phyloP scores from a whole-genome alignment of 2,113 vertebrate species.

The Lonchura striata region DNA sequence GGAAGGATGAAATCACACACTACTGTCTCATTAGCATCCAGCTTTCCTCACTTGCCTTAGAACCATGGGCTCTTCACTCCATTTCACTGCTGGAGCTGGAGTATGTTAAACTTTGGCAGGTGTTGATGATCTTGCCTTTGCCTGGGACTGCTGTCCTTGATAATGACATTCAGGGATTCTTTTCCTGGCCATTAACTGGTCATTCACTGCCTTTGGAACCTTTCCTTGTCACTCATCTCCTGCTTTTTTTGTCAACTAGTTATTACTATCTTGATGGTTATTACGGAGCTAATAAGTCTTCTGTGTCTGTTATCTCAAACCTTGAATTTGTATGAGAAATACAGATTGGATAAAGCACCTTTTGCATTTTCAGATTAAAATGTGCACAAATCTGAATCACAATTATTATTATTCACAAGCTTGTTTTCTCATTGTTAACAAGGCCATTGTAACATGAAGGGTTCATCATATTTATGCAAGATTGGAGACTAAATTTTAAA shows the following conservation, averaged over 20 bases:
- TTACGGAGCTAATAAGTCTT: not conserved
- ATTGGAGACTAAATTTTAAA: not conserved
- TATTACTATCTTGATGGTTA: not conserved
- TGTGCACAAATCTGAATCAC: not conserved
- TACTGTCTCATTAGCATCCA: not conserved
- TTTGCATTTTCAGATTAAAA: not conserved
- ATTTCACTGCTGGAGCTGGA: not conserved
- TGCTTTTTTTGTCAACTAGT: not conserved
- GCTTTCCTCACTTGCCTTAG: not conserved
- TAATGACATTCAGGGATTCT: not conserved
- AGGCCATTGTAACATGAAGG: not conserved
- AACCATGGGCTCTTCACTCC: not conserved
- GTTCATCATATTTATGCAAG: not conserved
- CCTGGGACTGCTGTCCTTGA: not conserved
- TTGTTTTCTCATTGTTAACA: not conserved
- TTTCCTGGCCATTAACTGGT: not conserved
- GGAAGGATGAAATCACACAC: not conserved
- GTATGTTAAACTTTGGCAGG: not conserved
- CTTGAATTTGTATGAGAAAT: not conserved
- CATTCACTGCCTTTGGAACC: not conserved
- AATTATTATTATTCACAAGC: rapidly evolving
- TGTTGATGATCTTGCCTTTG: not conserved
- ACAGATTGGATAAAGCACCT: not conserved
- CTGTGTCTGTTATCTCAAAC: not conserved
- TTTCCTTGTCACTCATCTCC: not conserved